These are phyloP conservation scores for Ectemnius lituratus DNA, from an alignment of 2,888 invertebrate genomes.

Conservation along the genomic window DNA sequence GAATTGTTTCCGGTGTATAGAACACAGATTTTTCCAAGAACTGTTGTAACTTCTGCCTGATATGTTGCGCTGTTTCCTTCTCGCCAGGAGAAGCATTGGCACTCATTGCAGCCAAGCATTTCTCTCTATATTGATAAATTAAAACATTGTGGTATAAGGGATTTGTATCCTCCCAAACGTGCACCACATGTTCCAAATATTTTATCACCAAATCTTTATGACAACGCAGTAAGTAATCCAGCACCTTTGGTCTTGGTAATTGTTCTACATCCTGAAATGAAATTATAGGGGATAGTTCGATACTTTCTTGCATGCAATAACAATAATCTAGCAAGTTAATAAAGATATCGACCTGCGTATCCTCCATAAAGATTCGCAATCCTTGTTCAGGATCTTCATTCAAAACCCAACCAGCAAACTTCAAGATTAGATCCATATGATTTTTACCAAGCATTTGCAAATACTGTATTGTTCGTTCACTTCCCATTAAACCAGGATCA, in stretches of 20 bases:
- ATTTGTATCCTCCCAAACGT: constrained; percentile 92
- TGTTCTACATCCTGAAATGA: constrained; percentile 88
- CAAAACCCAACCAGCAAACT: constrained; percentile 96
- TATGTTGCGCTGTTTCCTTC: constrained; percentile 79
- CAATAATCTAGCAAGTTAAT: background rate
- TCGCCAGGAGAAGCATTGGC: constrained; percentile 75
- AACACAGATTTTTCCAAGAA: constrained; percentile 89
- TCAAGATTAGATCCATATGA: constrained; percentile 92
- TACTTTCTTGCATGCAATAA: background rate
- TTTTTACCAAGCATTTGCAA: constrained; percentile 90
- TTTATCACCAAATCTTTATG: constrained; percentile 91
- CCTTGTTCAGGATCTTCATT: constrained; percentile 93
- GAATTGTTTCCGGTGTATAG: constrained; percentile 92
- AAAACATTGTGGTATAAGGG: constrained; percentile 94
- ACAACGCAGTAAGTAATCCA: constrained; percentile 92
- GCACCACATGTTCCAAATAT: constrained; percentile 96
- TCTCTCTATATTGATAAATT: constrained; percentile 92
- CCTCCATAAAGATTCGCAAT: constrained; percentile 82
- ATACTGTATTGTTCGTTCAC: constrained; percentile 92
- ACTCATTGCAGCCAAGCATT: constrained; percentile 75
- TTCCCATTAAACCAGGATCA: constrained; percentile 88
- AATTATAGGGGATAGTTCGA: background rate
- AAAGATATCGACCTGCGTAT: constrained; percentile 66
- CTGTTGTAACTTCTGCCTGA: constrained; percentile 83
- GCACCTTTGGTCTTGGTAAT: constrained; percentile 91